Percentiles rank a stretch among this genome's conserved stretches.
Evolutionary conservation across 2,113 vertebrate species (phyloP).

Genomic region (Takifugu bimaculatus): DNA sequence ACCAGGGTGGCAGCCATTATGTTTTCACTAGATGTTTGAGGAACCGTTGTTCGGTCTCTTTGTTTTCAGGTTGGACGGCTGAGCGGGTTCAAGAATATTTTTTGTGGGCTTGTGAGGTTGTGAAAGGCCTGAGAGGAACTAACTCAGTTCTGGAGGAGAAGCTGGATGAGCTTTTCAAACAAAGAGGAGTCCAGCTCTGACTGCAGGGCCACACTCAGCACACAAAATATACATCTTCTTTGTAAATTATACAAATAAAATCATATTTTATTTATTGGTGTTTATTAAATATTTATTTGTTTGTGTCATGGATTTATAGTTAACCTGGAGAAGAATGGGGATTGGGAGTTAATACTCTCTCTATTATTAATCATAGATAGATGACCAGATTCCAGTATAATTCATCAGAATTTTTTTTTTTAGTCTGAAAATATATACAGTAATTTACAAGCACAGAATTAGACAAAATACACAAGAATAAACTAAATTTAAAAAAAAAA

Average conservation of each 20-base stretch:
- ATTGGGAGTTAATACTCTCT: not conserved
- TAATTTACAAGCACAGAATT: too few species aligned
- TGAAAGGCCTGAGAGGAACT: constrained; percentile 80
- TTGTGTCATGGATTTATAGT: not conserved
- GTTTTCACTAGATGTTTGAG: not conserved
- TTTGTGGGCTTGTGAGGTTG: constrained; percentile 82
- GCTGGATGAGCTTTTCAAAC: constrained; percentile 78
- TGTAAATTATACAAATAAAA: constrained; percentile 16
- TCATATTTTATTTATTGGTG: not conserved
- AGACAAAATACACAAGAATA: too few species aligned
- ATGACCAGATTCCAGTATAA: not conserved
- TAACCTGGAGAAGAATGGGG: not conserved
- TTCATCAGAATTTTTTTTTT: not conserved
- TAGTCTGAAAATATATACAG: too few species aligned
- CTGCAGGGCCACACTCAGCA: not conserved
- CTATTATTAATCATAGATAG: not conserved
- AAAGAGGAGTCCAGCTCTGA: constrained; percentile 74
- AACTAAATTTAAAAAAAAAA: too few species aligned
- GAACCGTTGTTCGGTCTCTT: not conserved
- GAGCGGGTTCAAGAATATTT: constrained; percentile 89
- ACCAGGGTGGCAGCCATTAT: too few species aligned
- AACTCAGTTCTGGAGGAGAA: constrained; percentile 77
- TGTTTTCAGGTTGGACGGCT: constrained; percentile 80
- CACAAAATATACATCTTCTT: not conserved
- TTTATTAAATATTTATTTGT: not conserved